Percentiles rank a stretch among this genome's conserved stretches.
These are phyloP conservation scores for Sphenopsis melanotis DNA, from an alignment of 2,797 vertebrate genomes.

Conservation along the genomic window DNA sequence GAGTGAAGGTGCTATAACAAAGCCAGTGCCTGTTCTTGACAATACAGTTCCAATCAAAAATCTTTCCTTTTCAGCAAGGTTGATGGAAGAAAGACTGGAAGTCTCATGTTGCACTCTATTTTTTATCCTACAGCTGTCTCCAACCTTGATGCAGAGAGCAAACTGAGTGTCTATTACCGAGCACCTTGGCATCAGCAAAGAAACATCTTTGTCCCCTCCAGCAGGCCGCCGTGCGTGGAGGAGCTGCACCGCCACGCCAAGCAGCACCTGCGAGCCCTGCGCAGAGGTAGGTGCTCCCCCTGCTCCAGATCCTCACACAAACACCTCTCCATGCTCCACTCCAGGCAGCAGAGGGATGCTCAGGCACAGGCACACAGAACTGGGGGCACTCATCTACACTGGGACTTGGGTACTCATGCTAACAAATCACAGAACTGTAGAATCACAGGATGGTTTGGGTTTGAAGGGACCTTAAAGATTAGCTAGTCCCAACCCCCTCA, in stretches of 20 bases:
- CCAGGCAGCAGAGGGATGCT: background rate
- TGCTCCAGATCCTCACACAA: accelerated
- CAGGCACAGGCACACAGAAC: background rate
- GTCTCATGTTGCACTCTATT: background rate
- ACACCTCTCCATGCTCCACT: accelerated
- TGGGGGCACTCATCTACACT: background rate
- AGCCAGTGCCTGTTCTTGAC: background rate
- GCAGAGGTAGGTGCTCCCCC: conserved; percentile 77
- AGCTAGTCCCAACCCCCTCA: background rate
- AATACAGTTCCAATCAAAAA: background rate
- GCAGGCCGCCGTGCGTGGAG: conserved; percentile 87
- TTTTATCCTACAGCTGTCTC: conserved; percentile 84
- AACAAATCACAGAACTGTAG: background rate
- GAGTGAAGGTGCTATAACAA: background rate
- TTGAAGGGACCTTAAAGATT: background rate
- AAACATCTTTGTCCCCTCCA: conserved; percentile 87
- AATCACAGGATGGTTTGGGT: background rate
- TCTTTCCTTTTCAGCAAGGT: background rate
- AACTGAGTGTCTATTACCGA: conserved; percentile 86
- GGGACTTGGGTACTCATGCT: background rate
- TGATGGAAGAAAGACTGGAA: background rate
- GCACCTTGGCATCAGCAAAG: conserved; percentile 90
- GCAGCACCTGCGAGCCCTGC: conserved; percentile 82
- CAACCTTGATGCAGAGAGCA: conserved; percentile 93
- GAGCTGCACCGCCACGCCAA: conserved; percentile 89